These are phyloP conservation scores for Tupaia chinensis DNA, from an alignment of 2,113 vertebrate genomes.

Conservation along the genomic window DNA sequence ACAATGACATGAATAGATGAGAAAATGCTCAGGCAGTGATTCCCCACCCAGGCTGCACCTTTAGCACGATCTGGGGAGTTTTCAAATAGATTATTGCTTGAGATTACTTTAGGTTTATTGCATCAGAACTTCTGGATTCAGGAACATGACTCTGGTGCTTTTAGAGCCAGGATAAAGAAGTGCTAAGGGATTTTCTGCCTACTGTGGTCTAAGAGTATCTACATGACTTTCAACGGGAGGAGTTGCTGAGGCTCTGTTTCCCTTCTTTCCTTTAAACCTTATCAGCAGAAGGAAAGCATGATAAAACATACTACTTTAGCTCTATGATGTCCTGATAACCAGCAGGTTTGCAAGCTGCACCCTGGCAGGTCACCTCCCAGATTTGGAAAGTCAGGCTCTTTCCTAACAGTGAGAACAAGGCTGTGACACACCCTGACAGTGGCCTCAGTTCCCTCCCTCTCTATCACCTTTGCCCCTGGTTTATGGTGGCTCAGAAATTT, in stretches of 20 bases:
- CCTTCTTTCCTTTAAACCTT: background rate
- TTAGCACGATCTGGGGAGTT: background rate
- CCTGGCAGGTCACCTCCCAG: background rate
- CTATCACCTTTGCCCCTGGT: no score
- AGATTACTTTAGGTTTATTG: background rate
- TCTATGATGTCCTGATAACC: background rate
- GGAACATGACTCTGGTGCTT: background rate
- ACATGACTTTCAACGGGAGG: no score
- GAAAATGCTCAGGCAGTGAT: background rate
- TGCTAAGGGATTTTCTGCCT: background rate
- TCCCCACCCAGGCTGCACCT: background rate
- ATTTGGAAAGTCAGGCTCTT: background rate
- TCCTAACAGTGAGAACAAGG: background rate
- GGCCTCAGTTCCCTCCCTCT: background rate
- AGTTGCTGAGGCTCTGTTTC: background rate
- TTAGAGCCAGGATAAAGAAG: background rate
- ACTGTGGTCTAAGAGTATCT: background rate
- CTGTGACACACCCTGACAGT: background rate
- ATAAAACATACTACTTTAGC: background rate
- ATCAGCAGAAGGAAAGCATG: background rate
- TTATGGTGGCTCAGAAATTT: background rate
- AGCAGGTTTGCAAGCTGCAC: background rate
- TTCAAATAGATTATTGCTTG: no score
- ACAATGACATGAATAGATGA: background rate
- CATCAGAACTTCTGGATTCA: background rate